A percentile compares a stretch with the other conserved stretches of the same genome.
phyloP scores from a whole-genome alignment of 1,140 invertebrate species.

The Nautilus pompilius region DNA sequence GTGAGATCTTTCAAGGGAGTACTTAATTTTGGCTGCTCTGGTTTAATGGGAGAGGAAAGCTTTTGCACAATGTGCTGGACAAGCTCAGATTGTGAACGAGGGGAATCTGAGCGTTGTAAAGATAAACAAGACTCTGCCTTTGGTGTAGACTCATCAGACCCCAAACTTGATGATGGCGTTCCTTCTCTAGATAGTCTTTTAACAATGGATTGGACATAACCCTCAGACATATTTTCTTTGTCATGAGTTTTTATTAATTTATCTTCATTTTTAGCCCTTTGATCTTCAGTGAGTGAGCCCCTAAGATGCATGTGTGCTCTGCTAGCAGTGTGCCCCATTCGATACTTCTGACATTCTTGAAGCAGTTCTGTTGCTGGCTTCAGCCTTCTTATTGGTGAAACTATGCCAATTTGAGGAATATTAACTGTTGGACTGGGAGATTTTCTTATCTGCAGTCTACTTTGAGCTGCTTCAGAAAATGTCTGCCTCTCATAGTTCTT shows the following conservation, averaged over 20 bases:
- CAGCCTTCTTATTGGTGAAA: slow-evolving; percentile 18
- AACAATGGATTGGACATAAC: slow-evolving; percentile 39
- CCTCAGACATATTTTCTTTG: slow-evolving; percentile 42
- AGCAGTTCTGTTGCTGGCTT: slow-evolving; percentile 46
- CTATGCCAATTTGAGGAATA: neutral
- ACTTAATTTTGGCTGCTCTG: slow-evolving; percentile 16
- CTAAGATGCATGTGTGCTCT: slow-evolving; percentile 36
- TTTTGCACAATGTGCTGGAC: slow-evolving; percentile 36
- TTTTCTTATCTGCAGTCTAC: too few species aligned
- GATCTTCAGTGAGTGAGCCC: slow-evolving; percentile 23
- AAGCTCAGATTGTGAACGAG: slow-evolving; percentile 35
- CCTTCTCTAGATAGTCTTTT: slow-evolving; percentile 41
- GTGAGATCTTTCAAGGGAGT: slow-evolving; percentile 39
- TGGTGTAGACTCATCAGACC: slow-evolving; percentile 17
- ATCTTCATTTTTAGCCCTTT: slow-evolving; percentile 8
- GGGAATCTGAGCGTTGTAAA: slow-evolving; percentile 28
- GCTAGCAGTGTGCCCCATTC: slow-evolving; percentile 41
- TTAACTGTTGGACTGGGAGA: too few species aligned
- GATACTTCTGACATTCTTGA: slow-evolving; percentile 43
- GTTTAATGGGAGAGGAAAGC: slow-evolving; percentile 30
- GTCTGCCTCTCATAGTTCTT: too few species aligned
- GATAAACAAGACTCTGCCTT: slow-evolving; percentile 11
- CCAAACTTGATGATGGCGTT: slow-evolving; percentile 25
- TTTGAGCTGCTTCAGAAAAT: too few species aligned
- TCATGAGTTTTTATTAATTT: slow-evolving; percentile 19